Evolutionary conservation across 2,888 invertebrate species (phyloP), one percentile per base, ranked within the genome.

Genomic region (Toxonevra muliebris): DNA sequence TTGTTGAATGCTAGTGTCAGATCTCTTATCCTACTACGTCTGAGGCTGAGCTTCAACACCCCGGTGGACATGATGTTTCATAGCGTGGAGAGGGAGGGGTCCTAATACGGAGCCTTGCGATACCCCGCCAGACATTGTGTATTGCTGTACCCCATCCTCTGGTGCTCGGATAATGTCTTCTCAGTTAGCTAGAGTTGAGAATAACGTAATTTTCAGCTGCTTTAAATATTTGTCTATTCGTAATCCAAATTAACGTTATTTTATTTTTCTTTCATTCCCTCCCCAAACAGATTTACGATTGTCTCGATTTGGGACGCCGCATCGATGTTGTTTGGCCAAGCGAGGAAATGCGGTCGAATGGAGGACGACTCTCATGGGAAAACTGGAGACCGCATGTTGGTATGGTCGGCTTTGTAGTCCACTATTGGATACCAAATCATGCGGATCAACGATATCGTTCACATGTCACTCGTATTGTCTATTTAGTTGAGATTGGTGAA

Each of bases 261-360:
- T n/a, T 12, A n/a, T n/a, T n/a, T n/a, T n/a, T 19, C 2, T 55
- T 2, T 60, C 13, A 11, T 60, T 20, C 1, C 43, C 43, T 54
- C 58, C 64, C 60, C 20, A 69, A 66, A 4, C 86, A 89, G 78
- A 95, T 97, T 55, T 97, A 94, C 79, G 96, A 97, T 81, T 94
- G 94, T 71, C 92, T 97, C 67, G 97, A 97, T 84, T 86, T 96
- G 74, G 95, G 95, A 10, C 87, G 96, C 70, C 87, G 95, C 72
- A 95, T 96, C 69, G 97, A 97, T 79, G 96, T 97, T n/a, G 90
- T 91, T 75, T 98, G 98, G 98, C 98, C 98, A 0, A 92, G 92
- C 75, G 96, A 97, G 82, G 89, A 90, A 62, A 95, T 96, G 92
- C 86, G 96, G 65, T 90, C 90, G 70, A 88, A 92, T 73, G 97